Base-by-base conservation (phyloP, 2,888 invertebrate genomes). In the Galerucella calmariensis region DNA sequence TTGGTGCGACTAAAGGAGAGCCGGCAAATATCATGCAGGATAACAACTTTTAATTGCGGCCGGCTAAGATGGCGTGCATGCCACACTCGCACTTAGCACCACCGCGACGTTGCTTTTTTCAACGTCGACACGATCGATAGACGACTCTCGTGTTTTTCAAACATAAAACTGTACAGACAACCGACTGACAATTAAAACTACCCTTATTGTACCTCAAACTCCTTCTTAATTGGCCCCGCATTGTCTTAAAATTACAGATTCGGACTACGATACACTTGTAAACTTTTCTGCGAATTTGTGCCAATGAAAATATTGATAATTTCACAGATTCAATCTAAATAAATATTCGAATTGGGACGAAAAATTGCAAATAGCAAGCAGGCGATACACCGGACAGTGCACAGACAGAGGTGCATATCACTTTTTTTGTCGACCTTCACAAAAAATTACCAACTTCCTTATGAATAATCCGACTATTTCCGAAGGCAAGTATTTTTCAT, bases 31-130 rank as follows among this genome's bases (percentile, higher is more conserved):
- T 69, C 69, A 75, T 73, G 73, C 73, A 61, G 72, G 65, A 69
- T 72, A 72, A 56, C 56, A 56, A 75, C 82, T 84, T 87, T 87
- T 87, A 87, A 87, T 87, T 87, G 87, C 87, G 86, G 87, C 85
- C 85, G 86, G 85, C 87, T 87, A 88, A 87, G 87, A 87, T 87
- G 87, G 86, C 88, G 87, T 87, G 87, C 87, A 88, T 87, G 87
- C 87, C 86, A 87, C 86, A 87, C 86, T 87, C 85, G 86, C 87
- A 88, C 88, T 87, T 87, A 87, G 87, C 87, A 85, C 87, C 86
- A 85, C 87, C 86, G 86, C 86, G 86, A 85, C 86, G 85, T 85
- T 83, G 85, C 84, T 85, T 86, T 85, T 86, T 87, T 86, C 83
- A 80, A 73, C 74, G 78, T 59, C 80, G 82, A 81, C 79, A 75